These are phyloP conservation scores for Hemicentrotus pulcherrimus DNA, from an alignment of 35 echinoderm and acorn worm genomes.

Conservation along the genomic window DNA sequence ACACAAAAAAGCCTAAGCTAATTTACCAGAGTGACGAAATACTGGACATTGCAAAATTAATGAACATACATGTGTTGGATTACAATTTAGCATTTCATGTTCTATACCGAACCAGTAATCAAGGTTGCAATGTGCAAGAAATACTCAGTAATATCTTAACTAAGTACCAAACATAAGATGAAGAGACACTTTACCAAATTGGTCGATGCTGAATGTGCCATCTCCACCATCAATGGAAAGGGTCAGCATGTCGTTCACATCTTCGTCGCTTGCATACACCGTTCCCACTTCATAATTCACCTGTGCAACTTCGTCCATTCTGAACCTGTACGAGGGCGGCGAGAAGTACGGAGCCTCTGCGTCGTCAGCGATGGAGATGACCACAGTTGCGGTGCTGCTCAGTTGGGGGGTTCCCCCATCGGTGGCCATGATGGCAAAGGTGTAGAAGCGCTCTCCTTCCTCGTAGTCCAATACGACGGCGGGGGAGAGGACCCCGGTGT, in stretches of 20 bases:
- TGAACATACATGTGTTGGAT: too few relatives aligned
- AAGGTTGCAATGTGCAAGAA: too few relatives aligned
- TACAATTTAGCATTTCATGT: too few relatives aligned
- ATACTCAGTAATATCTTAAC: too few relatives aligned
- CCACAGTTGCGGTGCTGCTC: slow-evolving; percentile 2
- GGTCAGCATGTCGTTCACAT: slow-evolving; percentile 56
- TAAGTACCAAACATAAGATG: neutral
- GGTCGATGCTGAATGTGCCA: slow-evolving; percentile 63
- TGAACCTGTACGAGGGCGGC: slow-evolving; percentile 63
- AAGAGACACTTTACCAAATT: neutral
- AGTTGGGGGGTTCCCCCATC: slow-evolving; percentile 41
- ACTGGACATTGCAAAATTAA: too few relatives aligned
- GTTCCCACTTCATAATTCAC: slow-evolving; percentile 75
- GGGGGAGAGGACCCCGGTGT: slow-evolving; percentile 2
- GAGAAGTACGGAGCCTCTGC: slow-evolving; percentile 13
- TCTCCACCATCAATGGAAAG: slow-evolving; percentile 57
- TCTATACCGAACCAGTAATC: too few relatives aligned
- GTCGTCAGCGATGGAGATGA: slow-evolving; percentile 20
- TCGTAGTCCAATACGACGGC: slow-evolving; percentile 32
- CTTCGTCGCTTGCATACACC: slow-evolving; percentile 90
- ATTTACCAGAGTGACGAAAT: too few relatives aligned
- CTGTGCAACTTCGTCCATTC: slow-evolving; percentile 77
- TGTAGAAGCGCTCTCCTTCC: slow-evolving; percentile 34
- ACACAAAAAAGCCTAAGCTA: too few relatives aligned
- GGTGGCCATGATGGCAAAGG: neutral